Conservation (phyloP, 2,888 invertebrate genomes). For the Parnassius smintheus region DNA sequence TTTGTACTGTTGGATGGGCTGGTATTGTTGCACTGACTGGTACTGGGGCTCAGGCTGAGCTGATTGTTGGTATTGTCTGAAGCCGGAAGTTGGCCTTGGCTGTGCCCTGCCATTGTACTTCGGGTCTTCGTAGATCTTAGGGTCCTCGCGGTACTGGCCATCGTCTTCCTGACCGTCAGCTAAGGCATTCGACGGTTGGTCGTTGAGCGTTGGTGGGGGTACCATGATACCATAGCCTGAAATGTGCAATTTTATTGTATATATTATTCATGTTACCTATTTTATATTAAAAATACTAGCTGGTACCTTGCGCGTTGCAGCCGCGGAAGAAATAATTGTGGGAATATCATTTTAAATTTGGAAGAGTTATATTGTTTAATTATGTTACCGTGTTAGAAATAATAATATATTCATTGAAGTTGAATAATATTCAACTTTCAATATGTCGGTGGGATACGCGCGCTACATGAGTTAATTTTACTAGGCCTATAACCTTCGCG, state of each 20-base stretch:
- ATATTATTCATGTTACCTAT: too few species aligned
- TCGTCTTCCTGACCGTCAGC: slow-evolving; percentile 88
- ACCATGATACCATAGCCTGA: slow-evolving; percentile 86
- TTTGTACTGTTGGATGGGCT: slow-evolving; percentile 39
- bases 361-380: too few species aligned
- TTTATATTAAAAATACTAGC: too few species aligned
- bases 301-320: too few species aligned
- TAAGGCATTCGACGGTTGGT: slow-evolving; percentile 67
- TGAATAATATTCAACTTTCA: too few species aligned
- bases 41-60: slow-evolving; percentile 38
- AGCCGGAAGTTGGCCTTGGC: slow-evolving; percentile 43
- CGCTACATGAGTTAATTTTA: too few species aligned
- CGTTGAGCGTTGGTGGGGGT: slow-evolving; percentile 88
- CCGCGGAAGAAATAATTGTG: too few species aligned
- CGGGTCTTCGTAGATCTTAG: slow-evolving; percentile 88
- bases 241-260: slow-evolving; percentile 32
- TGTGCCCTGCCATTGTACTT: slow-evolving; percentile 74
- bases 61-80: slow-evolving; percentile 54
- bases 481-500: too few species aligned
- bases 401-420: too few species aligned
- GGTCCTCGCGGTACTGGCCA: slow-evolving; percentile 93
- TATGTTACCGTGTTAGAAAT: too few species aligned
- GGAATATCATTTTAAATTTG: too few species aligned
- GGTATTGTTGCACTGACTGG: slow-evolving; percentile 39
- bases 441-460: too few species aligned